Conservation (phyloP, 2,113 vertebrate species). For the Cyphotilapia sp. region DNA sequence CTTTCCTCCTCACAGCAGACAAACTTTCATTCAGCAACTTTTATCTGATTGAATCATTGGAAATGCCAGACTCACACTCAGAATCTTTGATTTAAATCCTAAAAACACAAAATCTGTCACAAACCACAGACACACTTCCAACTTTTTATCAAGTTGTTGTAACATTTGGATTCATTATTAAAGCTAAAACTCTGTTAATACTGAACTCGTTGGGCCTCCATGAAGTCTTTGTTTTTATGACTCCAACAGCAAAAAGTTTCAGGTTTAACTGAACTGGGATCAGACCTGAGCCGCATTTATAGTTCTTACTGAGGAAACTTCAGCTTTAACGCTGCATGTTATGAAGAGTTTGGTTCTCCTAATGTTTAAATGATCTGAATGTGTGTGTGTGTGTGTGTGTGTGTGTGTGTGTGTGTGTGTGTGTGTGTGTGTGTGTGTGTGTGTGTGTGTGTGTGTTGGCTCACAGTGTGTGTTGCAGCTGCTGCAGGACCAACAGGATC, state of each 20-base stretch:
- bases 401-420: fast-evolving
- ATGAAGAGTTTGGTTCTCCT: neutral
- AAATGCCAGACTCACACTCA: neutral
- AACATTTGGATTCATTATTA: neutral
- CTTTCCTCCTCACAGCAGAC: neutral
- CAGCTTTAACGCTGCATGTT: neutral
- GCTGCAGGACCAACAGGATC: conserved; percentile 12
- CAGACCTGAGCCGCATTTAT: neutral
- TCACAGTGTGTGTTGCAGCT: conserved; percentile 12
- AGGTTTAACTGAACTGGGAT: neutral
- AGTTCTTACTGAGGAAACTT: neutral
- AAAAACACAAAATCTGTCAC: too few relatives aligned
- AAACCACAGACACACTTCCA: neutral
- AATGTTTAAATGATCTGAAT: neutral
- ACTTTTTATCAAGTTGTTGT: neutral
- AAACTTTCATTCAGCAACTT: neutral
- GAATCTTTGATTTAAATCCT: too few relatives aligned
- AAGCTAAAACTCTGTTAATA: neutral
- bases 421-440: fast-evolving
- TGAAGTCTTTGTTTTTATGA: neutral
- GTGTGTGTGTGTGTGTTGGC: neutral
- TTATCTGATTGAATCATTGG: neutral
- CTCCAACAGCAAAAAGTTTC: neutral
- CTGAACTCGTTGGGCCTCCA: neutral
- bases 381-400: fast-evolving